These are phyloP conservation scores for Distichodus sexfasciatus DNA, from an alignment of 2,797 vertebrate species.

Conservation along the genomic window DNA sequence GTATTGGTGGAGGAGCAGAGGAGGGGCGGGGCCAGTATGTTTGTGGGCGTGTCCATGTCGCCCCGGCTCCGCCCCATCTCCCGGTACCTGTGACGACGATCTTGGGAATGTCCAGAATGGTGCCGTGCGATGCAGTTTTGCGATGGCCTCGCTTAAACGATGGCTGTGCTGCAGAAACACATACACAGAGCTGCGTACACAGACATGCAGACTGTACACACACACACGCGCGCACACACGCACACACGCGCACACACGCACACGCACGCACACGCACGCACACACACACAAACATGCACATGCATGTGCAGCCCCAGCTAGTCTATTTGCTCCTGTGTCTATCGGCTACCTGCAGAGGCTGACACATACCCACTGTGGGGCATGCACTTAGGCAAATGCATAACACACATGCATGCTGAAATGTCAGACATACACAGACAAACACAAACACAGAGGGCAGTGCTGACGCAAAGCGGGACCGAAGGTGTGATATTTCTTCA, in stretches of 20 bases:
- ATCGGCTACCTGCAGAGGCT: no score
- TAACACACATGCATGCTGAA: constrained; percentile 15
- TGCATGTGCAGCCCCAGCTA: neutral
- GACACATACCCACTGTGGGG: no score
- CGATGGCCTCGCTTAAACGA: constrained; percentile 98
- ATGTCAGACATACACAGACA: constrained; percentile 3
- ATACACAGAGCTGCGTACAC: constrained; percentile 87
- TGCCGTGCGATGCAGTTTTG: constrained; percentile 99
- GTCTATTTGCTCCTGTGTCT: no score
- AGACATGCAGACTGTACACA: constrained; percentile 85
- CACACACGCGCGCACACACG: constrained; percentile 66
- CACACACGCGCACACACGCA: constrained; percentile 22
- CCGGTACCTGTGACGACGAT: constrained; percentile 99
- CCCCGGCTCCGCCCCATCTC: constrained; percentile 72
- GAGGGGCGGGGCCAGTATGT: neutral
- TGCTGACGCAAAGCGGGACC: neutral
- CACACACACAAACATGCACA: neutral
- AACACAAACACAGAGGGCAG: neutral
- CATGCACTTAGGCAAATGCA: no score
- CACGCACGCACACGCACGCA: neutral
- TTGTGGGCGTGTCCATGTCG: constrained; percentile 52
- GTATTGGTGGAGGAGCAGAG: neutral
- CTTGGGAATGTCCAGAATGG: constrained; percentile 99
- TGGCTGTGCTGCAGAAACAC: constrained; percentile 93
- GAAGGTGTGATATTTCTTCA: neutral